phyloP scores from a whole-genome alignment of 1,140 invertebrate genomes.

The Drosophila punjabiensis region DNA sequence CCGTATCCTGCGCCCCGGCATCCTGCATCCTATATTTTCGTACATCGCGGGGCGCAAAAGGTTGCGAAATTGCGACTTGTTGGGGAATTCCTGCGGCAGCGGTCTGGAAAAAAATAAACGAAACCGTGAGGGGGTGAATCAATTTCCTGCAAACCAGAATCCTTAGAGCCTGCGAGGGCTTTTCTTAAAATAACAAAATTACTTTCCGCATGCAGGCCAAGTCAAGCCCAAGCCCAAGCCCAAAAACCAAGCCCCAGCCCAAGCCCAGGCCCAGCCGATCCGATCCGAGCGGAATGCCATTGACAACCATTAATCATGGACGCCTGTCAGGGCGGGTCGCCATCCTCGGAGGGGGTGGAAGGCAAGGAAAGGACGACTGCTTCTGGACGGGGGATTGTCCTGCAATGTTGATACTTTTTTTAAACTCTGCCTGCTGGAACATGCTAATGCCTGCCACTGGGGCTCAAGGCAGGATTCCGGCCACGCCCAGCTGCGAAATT shows the following conservation, averaged over 20 bases:
- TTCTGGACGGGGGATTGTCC: slow-evolving; percentile 55
- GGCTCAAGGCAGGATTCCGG: slow-evolving; percentile 71
- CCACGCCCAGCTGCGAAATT: slow-evolving; percentile 82
- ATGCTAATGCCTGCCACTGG: slow-evolving; percentile 77
- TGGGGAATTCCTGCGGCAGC: slow-evolving; percentile 79
- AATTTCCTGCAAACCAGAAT: slow-evolving; percentile 72
- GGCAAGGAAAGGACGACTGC: background rate
- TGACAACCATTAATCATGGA: slow-evolving; percentile 85
- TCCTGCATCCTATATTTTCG: slow-evolving; percentile 17
- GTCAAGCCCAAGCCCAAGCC: slow-evolving; percentile 14
- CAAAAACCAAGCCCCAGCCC: slow-evolving; percentile 2
- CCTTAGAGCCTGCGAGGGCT: slow-evolving; percentile 60
- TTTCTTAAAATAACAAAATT: slow-evolving; percentile 85
- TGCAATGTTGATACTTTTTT: slow-evolving; percentile 62
- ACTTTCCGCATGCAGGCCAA: slow-evolving; percentile 75
- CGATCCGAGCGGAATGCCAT: slow-evolving; percentile 70
- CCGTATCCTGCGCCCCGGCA: slow-evolving; percentile 16
- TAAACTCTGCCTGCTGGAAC: slow-evolving; percentile 70
- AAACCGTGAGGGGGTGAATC: slow-evolving; percentile 60
- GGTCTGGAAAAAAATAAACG: slow-evolving; percentile 60
- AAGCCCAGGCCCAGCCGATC: slow-evolving; percentile 15
- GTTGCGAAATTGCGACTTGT: slow-evolving; percentile 77
- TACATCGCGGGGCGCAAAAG: slow-evolving; percentile 72
- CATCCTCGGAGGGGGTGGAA: slow-evolving; percentile 29
- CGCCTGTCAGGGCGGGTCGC: slow-evolving; percentile 81